Base-by-base conservation (phyloP, 1,140 invertebrate species). In the Metaphire vulgaris region DNA sequence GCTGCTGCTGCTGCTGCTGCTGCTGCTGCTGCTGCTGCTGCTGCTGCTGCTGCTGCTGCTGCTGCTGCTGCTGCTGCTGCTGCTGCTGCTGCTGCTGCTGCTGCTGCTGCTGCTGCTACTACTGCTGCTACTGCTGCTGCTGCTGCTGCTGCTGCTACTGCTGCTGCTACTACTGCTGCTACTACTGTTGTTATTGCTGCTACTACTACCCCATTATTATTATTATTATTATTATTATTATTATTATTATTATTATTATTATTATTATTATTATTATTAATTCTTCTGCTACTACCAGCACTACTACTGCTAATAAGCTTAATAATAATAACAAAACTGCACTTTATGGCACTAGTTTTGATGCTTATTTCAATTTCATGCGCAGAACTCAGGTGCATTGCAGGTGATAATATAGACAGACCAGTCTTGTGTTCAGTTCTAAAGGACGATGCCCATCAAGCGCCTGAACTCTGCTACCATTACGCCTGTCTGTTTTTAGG, bases 241-340 rank as follows among this genome's bases (percentile, higher is more conserved):
- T 69, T 33, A 76, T 33, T 74, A 74, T 33, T 74, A 76, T 69
- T 74, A 72, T 69, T 74, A 14, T 69, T 74, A 33, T 65, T 74
- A 32, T 65, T 66, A 74, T 70, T 76, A 76, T 70, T 70, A 75
- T 32, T 74, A 65, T 69, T 74, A 74, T 69, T 74, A 76, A 21
- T 34, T 74, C 32, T 41, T 74, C 68, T 74, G 33, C 68, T 74
- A 74, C 33, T 74, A 72, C 68, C n/a, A 72, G 32, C 34, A n/a
- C 68, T 74, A 30, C 68, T 76, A 34, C 68, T 76, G 33, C 68
- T 74, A 72, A 33, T 74, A 1, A 69, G 29, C 29, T 0, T 74
- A 56, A 6, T 56, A 6, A 21, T 56, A 21, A 21, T 56, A 56
- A 12, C 41, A 56, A 56, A 56, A n/a, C n/a, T n/a, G n/a, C n/a